These are phyloP conservation scores for Habrosyne pyritoides DNA, from an alignment of 2,888 invertebrate genomes.

Conservation along the genomic window DNA sequence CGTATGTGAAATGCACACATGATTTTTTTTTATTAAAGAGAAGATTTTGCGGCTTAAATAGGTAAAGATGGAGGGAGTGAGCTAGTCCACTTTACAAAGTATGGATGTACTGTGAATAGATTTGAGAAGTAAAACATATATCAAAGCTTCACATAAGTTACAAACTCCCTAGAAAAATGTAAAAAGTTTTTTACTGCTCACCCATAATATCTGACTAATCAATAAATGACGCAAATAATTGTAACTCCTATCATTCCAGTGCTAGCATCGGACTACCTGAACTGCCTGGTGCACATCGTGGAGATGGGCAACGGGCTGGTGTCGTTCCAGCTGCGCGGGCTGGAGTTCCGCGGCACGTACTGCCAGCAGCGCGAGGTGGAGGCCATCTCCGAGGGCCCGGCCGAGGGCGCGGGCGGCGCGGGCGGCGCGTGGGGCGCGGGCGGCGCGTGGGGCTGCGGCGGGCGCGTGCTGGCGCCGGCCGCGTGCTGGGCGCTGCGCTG, in stretches of 20 bases:
- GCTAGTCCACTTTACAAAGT: too few species aligned
- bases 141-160: too few species aligned
- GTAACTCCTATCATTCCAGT: slow-evolving; percentile 88
- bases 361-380: slow-evolving; percentile 99
- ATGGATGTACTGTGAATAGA: too few species aligned
- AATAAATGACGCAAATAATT: too few species aligned
- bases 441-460: slow-evolving; percentile 85
- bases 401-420: slow-evolving; percentile 82
- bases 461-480: slow-evolving; percentile 95
- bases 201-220: too few species aligned
- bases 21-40: too few species aligned
- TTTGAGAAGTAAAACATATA: too few species aligned
- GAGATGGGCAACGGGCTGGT: slow-evolving; percentile 99
- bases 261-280: slow-evolving; percentile 98
- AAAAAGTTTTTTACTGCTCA: too few species aligned
- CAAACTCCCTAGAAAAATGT: too few species aligned
- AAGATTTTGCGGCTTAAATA: too few species aligned
- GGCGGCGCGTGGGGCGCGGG: slow-evolving; percentile 28
- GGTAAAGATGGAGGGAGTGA: too few species aligned
- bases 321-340: slow-evolving; percentile 98
- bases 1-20: too few species aligned
- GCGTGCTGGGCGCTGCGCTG: slow-evolving; percentile 99
- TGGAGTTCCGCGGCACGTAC: slow-evolving; percentile 99
- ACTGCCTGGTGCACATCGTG: slow-evolving; percentile 98
- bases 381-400: slow-evolving; percentile 98